phyloP scores from a whole-genome alignment of 2,888 invertebrate genomes.

The Phaedon cochleariae region DNA sequence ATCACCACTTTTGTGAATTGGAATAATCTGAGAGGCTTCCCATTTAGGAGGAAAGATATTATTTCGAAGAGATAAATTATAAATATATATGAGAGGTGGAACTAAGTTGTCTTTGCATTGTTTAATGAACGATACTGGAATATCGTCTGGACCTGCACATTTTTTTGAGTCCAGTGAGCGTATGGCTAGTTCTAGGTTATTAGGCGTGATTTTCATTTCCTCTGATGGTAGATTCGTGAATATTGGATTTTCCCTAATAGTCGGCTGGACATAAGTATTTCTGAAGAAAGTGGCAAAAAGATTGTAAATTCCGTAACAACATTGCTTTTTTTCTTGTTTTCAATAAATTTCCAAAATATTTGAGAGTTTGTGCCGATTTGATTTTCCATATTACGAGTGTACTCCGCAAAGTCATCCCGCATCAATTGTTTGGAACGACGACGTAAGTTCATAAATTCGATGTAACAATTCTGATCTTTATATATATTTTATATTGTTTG shows the following conservation, averaged over 20 bases:
- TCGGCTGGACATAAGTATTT: neutral
- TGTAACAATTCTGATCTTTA: no score
- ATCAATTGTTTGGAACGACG: neutral
- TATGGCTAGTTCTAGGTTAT: neutral
- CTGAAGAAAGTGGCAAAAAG: neutral
- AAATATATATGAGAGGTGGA: no score
- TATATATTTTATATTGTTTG: no score
- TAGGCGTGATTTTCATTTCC: neutral
- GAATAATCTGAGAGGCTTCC: neutral
- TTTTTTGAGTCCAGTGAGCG: neutral
- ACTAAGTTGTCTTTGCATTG: no score
- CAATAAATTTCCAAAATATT: neutral
- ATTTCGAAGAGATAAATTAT: neutral
- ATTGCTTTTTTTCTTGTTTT: neutral
- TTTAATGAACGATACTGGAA: neutral
- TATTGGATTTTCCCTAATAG: neutral
- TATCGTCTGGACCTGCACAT: neutral
- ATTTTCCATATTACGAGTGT: conserved; percentile 2
- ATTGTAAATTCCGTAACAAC: neutral
- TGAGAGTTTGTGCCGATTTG: neutral
- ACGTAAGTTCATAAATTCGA: no score
- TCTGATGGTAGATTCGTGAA: neutral
- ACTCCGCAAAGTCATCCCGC: neutral
- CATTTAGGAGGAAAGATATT: no score
- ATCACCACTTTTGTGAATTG: neutral